Evolutionary conservation across 2,888 invertebrate species (phyloP).

Genomic region (Drosophila borealis): DNA sequence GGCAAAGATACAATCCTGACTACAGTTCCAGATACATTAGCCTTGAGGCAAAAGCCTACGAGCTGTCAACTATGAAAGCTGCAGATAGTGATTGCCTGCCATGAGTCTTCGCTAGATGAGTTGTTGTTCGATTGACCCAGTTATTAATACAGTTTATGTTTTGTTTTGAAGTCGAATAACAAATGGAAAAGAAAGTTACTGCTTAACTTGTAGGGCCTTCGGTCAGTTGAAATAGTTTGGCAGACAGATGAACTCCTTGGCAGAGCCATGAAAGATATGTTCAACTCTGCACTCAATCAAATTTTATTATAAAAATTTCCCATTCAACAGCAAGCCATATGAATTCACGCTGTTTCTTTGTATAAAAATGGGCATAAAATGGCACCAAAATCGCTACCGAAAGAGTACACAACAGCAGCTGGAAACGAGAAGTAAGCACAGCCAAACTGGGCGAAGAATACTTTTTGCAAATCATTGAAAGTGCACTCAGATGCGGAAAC

Average conservation of each 20-base stretch:
- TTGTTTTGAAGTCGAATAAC: no score
- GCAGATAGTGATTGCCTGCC: neutral
- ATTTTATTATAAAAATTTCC: no score
- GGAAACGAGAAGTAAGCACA: constrained; percentile 19
- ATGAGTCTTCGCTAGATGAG: neutral
- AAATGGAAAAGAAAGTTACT: no score
- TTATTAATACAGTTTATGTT: neutral
- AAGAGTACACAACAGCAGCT: constrained; percentile 7
- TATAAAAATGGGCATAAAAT: neutral
- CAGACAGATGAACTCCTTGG: no score
- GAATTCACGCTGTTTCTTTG: neutral
- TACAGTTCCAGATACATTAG: constrained; percentile 1
- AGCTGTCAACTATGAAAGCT: neutral
- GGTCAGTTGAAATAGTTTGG: no score
- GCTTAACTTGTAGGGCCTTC: no score
- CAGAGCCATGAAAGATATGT: no score
- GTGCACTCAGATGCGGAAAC: constrained; percentile 58
- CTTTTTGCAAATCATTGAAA: constrained; percentile 67
- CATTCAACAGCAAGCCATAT: neutral
- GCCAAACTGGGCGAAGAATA: constrained; percentile 29
- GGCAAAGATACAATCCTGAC: constrained; percentile 15
- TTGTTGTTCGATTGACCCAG: constrained; percentile 3
- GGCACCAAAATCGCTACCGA: neutral
- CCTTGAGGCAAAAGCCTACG: constrained; percentile 4
- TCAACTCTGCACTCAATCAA: no score